Evolutionary conservation across 1,140 invertebrate species (phyloP), one percentile per base, ranked within the genome.

Genomic region (Halesus radiatus): DNA sequence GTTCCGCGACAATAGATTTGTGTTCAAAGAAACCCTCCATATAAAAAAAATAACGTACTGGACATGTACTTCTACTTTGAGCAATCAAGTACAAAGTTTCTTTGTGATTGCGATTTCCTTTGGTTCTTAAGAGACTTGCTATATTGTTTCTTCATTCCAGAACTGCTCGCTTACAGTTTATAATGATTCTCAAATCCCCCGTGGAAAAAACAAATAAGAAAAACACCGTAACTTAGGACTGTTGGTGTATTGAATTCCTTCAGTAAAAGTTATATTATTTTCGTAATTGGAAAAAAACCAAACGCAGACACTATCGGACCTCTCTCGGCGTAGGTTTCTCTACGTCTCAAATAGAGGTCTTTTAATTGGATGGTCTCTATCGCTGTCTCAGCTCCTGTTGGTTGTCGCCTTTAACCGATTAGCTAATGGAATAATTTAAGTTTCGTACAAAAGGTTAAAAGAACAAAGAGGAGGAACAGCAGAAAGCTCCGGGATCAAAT

Each of bases 381-480:
- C 50, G 50, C 70, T 15, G 5, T 74, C 53, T 66, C 7, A 13
- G 60, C 74, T 62, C 18, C 74, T 20, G 26, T 52, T 20, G 32
- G 20, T 37, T 22, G 74, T n/a, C 58, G 6, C 13, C 15, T 54
- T 66, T 23, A 8, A 45, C 62, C 62, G 76, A 70, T 70, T 78
- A 78, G 60, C 62, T 70, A 78, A 78, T 78, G 66, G 62, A 78
- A 78, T 77, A 77, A 78, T 70, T 78, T 68, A 54, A 68, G 56
- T 70, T 70, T 18, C 15, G 52, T 16, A 78, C 60, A 68, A 78
- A 77, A 78, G 53, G 50, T 54, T 23, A 56, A 74, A 74, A 16
- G 18, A 56, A 74, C 50, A 54, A 54, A 74, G 53, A 54, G 53
- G 7, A 56, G 54, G 29, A 74, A 74, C 29, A 74, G 56, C 66